phyloP scores from a whole-genome alignment of 2,113 vertebrate species.

The human region GRCh38 chr1:192583001-192583500 shows the following conservation, averaged over 20 bases:
- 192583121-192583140: neutral
- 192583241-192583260: conserved; percentile 16
- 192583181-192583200: neutral
- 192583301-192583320: conserved; percentile 16
- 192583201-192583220: neutral
- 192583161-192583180: neutral
- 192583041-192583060: rapidly evolving
- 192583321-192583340: neutral
- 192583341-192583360: neutral
- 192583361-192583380: neutral
- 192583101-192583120: no score
- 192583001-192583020: neutral
- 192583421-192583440: neutral
- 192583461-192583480: neutral
- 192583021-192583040: no score
- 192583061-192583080: neutral
- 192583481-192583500: neutral
- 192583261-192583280: conserved; percentile 15
- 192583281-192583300: neutral
- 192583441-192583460: neutral
- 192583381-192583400: neutral
- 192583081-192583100: neutral
- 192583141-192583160: neutral
- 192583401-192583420: no score
- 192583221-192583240: neutral